Base-by-base conservation (phyloP, 92 coral and sea anemone species). In the Epizoanthus fatuus region DNA sequence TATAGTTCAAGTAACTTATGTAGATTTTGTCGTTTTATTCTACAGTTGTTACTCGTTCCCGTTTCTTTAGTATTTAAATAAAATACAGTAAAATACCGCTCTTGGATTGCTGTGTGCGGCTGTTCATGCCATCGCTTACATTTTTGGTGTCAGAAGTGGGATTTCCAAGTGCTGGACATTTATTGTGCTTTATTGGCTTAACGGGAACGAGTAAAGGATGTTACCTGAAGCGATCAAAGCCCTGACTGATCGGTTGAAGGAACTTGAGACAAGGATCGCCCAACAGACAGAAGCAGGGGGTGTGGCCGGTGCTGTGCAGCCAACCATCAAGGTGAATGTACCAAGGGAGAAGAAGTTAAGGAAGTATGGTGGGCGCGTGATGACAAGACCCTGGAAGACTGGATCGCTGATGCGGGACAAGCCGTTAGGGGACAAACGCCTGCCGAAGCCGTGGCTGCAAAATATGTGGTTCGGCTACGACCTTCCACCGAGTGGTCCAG, bases 131-230 rank as follows among this genome's bases (percentile, higher is more conserved):
- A 22, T 22, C 25, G 25, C 25, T 22, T 22, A 22, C 25, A 22
- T 22, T 84, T 89, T 85, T 84, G 93, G 90, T 90, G 90, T 85
- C 93, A 85, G 93, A 90, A 90, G 86, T 90, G 93, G 93, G 93
- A 90, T 90, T 40, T 40, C 44, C 81, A 67, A 85, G 82, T 85
- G 81, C 38, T 22, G 32, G 54, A 39, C 47, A 58, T 49, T 81
- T 71, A 22, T 20, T 63, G 51, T 63, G 63, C 29, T 75, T 83
- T 76, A 6, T 53, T 82, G 69, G 25, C 25, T 22, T 22, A 85
- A 86, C 86, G 90, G 86, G 82, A 85, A 69, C 60, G 81, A 68
- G 38, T 74, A 25, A 74, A 65, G 20, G 78, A 55, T 73, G 16
- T 14, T 39, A 15, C 63, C 10, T 49, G 81, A 76, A 83, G 72